Percentiles rank a stretch among this genome's conserved stretches.
These are phyloP conservation scores for Microcebus tavaratra DNA, from an alignment of 2,113 vertebrate genomes.

Conservation along the genomic window DNA sequence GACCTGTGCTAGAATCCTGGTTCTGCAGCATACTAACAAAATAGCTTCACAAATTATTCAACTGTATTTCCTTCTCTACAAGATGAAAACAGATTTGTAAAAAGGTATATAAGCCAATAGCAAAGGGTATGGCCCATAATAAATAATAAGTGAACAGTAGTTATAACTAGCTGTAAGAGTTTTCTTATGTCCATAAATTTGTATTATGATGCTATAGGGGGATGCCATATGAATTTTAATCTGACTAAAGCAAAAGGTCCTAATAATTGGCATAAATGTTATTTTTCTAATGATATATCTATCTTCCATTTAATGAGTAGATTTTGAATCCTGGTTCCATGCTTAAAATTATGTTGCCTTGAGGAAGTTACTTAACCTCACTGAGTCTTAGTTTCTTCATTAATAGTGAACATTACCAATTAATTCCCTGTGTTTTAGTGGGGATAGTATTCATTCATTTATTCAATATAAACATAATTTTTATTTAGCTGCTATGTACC, in stretches of 20 bases:
- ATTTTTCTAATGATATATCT: not conserved
- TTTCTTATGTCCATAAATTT: not conserved
- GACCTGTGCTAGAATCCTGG: not conserved
- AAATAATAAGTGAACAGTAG: not conserved
- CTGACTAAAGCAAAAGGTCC: not conserved
- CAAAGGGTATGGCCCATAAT: not conserved
- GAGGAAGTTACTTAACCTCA: not conserved
- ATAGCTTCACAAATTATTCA: not conserved
- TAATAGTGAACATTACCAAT: not conserved
- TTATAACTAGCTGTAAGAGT: not conserved
- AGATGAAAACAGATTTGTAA: not conserved
- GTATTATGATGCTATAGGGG: not conserved
- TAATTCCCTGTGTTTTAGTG: not conserved
- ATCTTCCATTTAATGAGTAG: not conserved
- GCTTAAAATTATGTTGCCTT: not conserved
- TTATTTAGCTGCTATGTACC: not conserved
- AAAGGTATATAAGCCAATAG: not conserved
- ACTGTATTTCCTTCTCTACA: not conserved
- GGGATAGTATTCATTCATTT: not conserved
- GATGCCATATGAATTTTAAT: not conserved
- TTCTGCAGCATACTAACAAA: not conserved
- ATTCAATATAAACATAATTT: not conserved
- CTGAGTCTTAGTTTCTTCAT: not conserved
- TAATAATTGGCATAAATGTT: not conserved
- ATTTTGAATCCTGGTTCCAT: not conserved